Evolutionary conservation across 1,140 invertebrate species (phyloP).

Genomic region (Lethocerus indicus): DNA sequence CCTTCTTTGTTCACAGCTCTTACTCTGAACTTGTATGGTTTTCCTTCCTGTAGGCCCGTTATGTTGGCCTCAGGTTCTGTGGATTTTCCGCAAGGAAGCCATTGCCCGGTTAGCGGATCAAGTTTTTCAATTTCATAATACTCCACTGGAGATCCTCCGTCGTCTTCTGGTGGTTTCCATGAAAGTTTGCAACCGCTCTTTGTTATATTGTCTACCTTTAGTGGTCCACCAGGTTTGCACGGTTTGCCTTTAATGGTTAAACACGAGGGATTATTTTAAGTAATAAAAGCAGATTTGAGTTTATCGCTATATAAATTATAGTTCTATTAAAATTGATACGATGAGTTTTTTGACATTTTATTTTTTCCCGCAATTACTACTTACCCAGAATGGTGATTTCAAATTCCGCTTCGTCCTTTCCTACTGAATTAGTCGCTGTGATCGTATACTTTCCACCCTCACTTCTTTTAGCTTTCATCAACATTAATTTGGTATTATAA

Average conservation of each 20-base stretch:
- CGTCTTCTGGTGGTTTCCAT: slow-evolving; percentile 87
- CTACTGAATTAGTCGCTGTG: slow-evolving; percentile 81
- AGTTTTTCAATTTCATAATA: slow-evolving; percentile 97
- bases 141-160: slow-evolving; percentile 80
- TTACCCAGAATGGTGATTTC: slow-evolving; percentile 70
- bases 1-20: slow-evolving; percentile 98
- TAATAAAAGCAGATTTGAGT: too few relatives aligned
- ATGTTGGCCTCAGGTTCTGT: slow-evolving; percentile 66
- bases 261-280: too few relatives aligned
- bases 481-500: slow-evolving; percentile 79
- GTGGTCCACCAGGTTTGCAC: slow-evolving; percentile 63
- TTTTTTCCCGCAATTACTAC: too few relatives aligned
- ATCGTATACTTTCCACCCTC: slow-evolving; percentile 87
- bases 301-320: too few relatives aligned
- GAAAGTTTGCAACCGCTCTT: slow-evolving; percentile 87
- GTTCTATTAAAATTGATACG: too few relatives aligned
- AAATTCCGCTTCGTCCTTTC: slow-evolving; percentile 83
- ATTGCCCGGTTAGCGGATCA: slow-evolving; percentile 80
- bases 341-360: too few relatives aligned
- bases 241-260: slow-evolving; percentile 45
- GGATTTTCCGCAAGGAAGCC: slow-evolving; percentile 74
- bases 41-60: slow-evolving; percentile 76
- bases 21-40: slow-evolving; percentile 97
- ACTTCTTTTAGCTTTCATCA: slow-evolving; percentile 57
- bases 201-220: slow-evolving; percentile 77